Evolutionary conservation across 35 echinoderm and acorn worm genomes (phyloP), one percentile per base, ranked within the genome.

Genomic region (Lytechinus pictus): DNA sequence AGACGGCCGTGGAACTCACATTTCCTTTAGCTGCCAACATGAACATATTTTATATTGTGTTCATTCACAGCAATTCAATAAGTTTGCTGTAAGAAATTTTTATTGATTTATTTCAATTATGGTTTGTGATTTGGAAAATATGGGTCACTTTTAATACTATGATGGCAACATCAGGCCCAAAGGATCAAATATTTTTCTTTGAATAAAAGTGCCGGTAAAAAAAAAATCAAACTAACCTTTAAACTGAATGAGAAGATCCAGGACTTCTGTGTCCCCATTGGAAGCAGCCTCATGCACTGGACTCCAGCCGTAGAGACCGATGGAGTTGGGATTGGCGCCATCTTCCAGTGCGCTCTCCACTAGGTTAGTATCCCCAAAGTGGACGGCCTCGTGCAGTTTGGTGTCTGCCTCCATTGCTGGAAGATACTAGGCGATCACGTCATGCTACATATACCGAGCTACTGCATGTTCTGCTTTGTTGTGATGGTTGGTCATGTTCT

Each of bases 331-430:
- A 79, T 99, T 97, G 54, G 96, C 71, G 52, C 94, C 96, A 54
- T 99, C 98, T 33, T 92, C 91, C 24, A 99, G 96, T 54, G 98
- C 96, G 27, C 95, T 97, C 66, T 97, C 92, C 29, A 99, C 97
- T 4, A 99, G 95, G 52, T 99, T 95, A 27, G 96, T 92, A 91
- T 99, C 98, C 3, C 98, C 98, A 60, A 94, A 97, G 53, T 97
- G 97, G 33, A 99, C 98, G 5, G 97, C 98, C 89, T 99, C 98
- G 94, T 99, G 98, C 27, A 99, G 95, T 72, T 99, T 96, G 89
- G 94, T 97, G 86, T 99, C 98, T 71, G 57, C 79, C n/a, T 53
- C 57, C 94, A 95, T 94, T 95, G 87, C 19, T 58, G 56, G 56
- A 11, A 13, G 56, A 11, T 9, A 58, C 56, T 58, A 33, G 87